phyloP scores from a whole-genome alignment of 1,140 invertebrate species.

The Chelonus insularis region DNA sequence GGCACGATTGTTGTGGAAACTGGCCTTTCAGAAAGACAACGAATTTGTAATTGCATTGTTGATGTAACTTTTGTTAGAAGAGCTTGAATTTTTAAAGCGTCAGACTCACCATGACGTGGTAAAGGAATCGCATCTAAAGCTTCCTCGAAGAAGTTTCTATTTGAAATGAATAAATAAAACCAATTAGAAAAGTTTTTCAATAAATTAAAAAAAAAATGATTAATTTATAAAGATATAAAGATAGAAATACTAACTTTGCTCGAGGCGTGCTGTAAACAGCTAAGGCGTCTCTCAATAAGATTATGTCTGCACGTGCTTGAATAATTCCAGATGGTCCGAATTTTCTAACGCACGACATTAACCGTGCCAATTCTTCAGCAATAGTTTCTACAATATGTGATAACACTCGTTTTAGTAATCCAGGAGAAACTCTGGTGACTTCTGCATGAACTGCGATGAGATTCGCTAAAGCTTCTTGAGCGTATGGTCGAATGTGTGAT shows the following conservation, averaged over 20 bases:
- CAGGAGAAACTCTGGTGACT: conserved; percentile 81
- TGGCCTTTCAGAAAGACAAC: conserved; percentile 43
- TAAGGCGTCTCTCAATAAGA: conserved; percentile 63
- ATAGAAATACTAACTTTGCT: conserved; percentile 61
- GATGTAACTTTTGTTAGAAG: conserved; percentile 49
- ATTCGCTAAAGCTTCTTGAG: conserved; percentile 90
- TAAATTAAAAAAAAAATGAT: neutral
- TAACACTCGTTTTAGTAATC: conserved; percentile 74
- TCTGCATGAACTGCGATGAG: conserved; percentile 91
- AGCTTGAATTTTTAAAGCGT: conserved; percentile 49
- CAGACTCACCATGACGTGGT: conserved; percentile 52
- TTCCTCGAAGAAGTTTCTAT: conserved; percentile 64
- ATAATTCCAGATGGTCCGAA: conserved; percentile 70
- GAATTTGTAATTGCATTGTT: conserved; percentile 54
- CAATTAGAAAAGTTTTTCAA: conserved; percentile 13
- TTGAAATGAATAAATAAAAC: conserved; percentile 22
- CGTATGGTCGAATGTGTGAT: conserved; percentile 82
- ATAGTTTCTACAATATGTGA: conserved; percentile 87
- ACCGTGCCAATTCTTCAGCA: conserved; percentile 84
- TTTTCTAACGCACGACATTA: conserved; percentile 78
- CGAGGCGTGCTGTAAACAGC: conserved; percentile 59
- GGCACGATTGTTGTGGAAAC: conserved; percentile 22
- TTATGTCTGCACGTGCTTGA: conserved; percentile 70
- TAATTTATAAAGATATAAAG: too few relatives aligned
- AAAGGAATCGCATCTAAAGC: conserved; percentile 65